Base-by-base conservation (phyloP, 2,797 vertebrate genomes). In the Chrysocyon brachyurus region DNA sequence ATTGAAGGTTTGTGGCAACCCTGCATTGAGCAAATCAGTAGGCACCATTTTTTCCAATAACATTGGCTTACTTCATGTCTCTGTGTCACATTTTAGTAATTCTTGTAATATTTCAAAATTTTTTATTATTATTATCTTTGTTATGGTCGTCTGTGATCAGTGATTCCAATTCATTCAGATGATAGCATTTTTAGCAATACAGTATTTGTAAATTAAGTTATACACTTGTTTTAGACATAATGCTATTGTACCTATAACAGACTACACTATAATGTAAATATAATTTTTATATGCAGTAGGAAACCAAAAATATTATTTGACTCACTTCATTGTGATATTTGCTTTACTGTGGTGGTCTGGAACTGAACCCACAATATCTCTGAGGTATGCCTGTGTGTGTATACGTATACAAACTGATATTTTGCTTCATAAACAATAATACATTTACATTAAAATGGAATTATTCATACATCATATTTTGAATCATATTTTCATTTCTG, bases 401-500 rank as follows among this genome's bases (percentile, higher is more conserved):
- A 52, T 17, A 75, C 3, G 56, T 75, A 54, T 70, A 52, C 16
- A 79, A 84, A 72, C 24, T 92, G 56, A 57, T 68, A 92, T 59
- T 90, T 87, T 82, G 24, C 33, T 87, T 82, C 15, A 79, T n/a
- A 89, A 87, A 12, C 31, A 87, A 12, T 24, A 61, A 40, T 28
- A 84, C n/a, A 26, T 86, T 85, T 75, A 85, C 16, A 81, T 33
- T 83, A 82, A 82, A 63, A 72, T 63, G 5, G 75, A 82, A 70
- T 87, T 56, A 70, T 94, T 82, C 28, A 82, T 52, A 40, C 94
- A 10, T 72, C 33, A 78, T 64, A 10, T 36, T 93, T 86, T 57
- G 26, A 31, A 17, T 78, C 10, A 59, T 93, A 46, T 88, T 95
- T 87, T 87, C 56, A 78, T 57, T 84, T 94, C 16, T 94, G 28